These are phyloP conservation scores for Phrynocephalus forsythii DNA, from an alignment of 2,797 vertebrate genomes.

Conservation along the genomic window DNA sequence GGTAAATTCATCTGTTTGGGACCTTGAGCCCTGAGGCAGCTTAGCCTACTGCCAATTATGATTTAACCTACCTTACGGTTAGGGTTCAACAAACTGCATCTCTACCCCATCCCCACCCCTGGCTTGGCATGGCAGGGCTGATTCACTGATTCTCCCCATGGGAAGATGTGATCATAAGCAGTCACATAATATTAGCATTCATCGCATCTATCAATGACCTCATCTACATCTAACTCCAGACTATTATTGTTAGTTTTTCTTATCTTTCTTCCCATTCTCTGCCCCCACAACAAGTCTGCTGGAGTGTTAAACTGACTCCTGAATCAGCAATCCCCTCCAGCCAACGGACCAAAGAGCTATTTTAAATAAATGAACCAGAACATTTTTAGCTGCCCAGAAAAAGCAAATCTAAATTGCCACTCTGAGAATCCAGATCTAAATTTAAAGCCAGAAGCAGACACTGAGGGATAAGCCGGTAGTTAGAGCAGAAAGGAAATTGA, in stretches of 20 bases:
- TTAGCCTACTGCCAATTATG: conserved; percentile 41
- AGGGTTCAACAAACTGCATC: conserved; percentile 17
- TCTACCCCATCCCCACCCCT: not conserved
- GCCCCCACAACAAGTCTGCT: not conserved
- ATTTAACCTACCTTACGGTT: conserved; percentile 17
- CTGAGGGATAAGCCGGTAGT: too few species aligned
- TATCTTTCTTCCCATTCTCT: conserved; percentile 15
- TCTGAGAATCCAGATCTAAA: not conserved
- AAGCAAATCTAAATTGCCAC: not conserved
- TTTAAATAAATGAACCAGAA: conserved; percentile 28
- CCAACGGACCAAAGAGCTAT: not conserved
- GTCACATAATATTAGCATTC: conserved; percentile 55
- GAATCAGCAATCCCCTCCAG: conserved; percentile 40
- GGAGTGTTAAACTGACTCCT: conserved; percentile 20
- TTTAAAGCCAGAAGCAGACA: too few species aligned
- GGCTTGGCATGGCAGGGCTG: conserved; percentile 35
- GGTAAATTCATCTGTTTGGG: conserved; percentile 44
- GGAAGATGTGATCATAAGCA: conserved; percentile 62
- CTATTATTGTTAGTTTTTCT: conserved; percentile 48
- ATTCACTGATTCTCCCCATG: conserved; percentile 49
- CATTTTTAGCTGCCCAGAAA: not conserved
- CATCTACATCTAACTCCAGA: conserved; percentile 51
- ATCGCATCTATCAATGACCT: conserved; percentile 49
- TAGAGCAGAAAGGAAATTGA: too few species aligned
- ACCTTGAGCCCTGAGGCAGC: not conserved